These are phyloP conservation scores for Lepidurus apus DNA, from an alignment of 1,140 invertebrate species.

Conservation along the genomic window DNA sequence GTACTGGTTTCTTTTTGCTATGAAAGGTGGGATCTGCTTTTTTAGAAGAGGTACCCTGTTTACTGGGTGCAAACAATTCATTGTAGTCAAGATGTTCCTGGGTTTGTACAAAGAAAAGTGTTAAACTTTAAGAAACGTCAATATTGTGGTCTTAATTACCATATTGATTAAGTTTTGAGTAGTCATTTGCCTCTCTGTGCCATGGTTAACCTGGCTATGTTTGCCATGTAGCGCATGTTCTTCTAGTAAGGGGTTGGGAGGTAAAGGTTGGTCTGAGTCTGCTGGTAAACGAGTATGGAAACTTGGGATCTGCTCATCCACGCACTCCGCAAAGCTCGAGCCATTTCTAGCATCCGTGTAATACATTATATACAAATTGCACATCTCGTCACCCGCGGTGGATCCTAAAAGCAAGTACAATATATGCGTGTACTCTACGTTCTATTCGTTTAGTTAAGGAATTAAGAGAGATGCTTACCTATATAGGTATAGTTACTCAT, in stretches of 20 bases:
- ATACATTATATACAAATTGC: conserved; percentile 64
- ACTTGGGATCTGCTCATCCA: conserved; percentile 30
- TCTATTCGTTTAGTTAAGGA: background rate
- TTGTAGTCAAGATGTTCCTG: background rate
- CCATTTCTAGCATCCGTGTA: conserved; percentile 47
- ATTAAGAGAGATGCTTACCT: conserved; percentile 38
- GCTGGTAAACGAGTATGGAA: conserved; percentile 40
- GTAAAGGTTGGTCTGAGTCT: conserved; percentile 45
- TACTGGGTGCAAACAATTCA: background rate
- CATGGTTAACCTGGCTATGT: background rate
- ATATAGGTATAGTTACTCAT: conserved; percentile 40
- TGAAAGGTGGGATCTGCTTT: background rate
- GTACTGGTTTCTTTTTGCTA: background rate
- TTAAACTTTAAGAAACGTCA: background rate
- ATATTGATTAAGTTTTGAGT: background rate
- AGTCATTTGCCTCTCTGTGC: background rate
- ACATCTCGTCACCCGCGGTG: conserved; percentile 61
- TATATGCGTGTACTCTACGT: background rate
- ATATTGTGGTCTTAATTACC: background rate
- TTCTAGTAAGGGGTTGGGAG: conserved; percentile 48
- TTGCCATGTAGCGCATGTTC: conserved; percentile 41
- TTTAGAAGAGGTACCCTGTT: background rate
- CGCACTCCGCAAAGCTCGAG: conserved; percentile 36
- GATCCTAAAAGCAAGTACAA: conserved; percentile 42
- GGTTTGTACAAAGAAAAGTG: background rate